A percentile compares a stretch with the other conserved stretches of the same genome.
Conservation (phyloP, 2,797 vertebrate genomes). For the Tragelaphus oryx region DNA sequence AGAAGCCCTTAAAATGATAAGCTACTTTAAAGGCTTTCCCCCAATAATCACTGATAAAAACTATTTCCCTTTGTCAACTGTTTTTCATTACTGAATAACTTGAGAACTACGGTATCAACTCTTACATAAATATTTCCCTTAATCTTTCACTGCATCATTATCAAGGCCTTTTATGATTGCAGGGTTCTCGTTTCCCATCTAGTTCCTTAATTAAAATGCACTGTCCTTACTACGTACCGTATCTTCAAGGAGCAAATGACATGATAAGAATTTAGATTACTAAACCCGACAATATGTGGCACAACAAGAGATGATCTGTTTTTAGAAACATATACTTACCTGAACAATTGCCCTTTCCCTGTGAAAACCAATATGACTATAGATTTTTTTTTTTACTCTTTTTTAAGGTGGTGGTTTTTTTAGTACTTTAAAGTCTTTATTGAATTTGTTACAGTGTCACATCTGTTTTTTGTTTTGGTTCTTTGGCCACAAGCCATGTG, state of each 20-base stretch:
- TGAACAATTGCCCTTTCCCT: slow-evolving; percentile 37
- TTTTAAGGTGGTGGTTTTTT: neutral
- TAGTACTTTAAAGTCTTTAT: neutral
- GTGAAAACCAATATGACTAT: slow-evolving; percentile 19
- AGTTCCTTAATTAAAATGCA: slow-evolving; percentile 53
- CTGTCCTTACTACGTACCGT: neutral
- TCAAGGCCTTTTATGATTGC: slow-evolving; percentile 11
- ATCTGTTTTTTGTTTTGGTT: neutral
- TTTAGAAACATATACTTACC: slow-evolving; percentile 31
- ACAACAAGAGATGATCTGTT: slow-evolving; percentile 24
- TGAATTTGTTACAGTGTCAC: neutral
- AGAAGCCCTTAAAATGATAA: neutral
- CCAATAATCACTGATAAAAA: slow-evolving; percentile 36
- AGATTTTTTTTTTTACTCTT: neutral
- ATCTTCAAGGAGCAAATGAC: slow-evolving; percentile 38
- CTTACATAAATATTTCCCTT: slow-evolving; percentile 48
- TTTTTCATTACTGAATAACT: slow-evolving; percentile 41
- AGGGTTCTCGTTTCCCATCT: slow-evolving; percentile 13
- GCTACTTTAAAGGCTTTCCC: slow-evolving; percentile 8
- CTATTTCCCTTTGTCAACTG: slow-evolving; percentile 32
- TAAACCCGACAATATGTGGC: slow-evolving; percentile 4
- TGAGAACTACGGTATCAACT: slow-evolving; percentile 30
- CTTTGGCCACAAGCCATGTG: neutral
- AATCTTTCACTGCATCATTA: slow-evolving; percentile 27
- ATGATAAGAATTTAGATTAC: slow-evolving; percentile 39